Percentiles rank a stretch among this genome's conserved stretches.
phyloP scores from a whole-genome alignment of 2,113 vertebrate genomes.

The Daboia siamensis region DNA sequence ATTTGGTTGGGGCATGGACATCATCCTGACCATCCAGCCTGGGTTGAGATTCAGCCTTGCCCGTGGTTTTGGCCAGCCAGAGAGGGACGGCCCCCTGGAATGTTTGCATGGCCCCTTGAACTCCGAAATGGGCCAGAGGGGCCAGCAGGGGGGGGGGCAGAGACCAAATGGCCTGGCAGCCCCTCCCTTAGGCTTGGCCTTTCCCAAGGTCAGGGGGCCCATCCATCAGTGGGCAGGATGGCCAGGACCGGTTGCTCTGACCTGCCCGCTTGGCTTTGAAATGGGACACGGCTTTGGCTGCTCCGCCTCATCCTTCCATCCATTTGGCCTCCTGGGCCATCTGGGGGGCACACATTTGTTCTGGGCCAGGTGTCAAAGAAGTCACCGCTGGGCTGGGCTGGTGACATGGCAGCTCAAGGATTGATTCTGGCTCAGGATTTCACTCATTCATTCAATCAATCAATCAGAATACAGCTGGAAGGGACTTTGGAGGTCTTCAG shows the following conservation, averaged over 20 bases:
- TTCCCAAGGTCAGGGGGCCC: conserved; percentile 8
- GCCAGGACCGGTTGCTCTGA: background rate
- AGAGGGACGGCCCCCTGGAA: background rate
- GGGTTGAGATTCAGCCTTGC: background rate
- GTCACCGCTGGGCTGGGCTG: background rate
- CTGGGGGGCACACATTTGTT: background rate
- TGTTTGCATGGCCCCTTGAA: background rate
- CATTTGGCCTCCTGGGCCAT: background rate
- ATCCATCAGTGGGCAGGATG: background rate
- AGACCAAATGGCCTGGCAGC: background rate
- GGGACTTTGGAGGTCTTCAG: background rate
- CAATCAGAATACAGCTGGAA: background rate
- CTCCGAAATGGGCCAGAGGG: background rate
- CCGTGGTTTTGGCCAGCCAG: background rate
- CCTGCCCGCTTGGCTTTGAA: background rate
- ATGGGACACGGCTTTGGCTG: background rate
- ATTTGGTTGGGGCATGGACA: background rate
- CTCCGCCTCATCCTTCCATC: background rate
- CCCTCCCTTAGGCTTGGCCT: background rate
- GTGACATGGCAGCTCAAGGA: background rate
- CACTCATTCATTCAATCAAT: background rate
- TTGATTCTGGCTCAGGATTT: background rate
- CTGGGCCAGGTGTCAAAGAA: background rate
- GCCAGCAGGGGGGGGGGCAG: background rate
- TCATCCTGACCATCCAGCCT: background rate